Percentiles rank a stretch among this genome's conserved stretches.
Conservation (phyloP, 2,113 vertebrate species). For the zebrafish (Danio rerio) region DNA sequence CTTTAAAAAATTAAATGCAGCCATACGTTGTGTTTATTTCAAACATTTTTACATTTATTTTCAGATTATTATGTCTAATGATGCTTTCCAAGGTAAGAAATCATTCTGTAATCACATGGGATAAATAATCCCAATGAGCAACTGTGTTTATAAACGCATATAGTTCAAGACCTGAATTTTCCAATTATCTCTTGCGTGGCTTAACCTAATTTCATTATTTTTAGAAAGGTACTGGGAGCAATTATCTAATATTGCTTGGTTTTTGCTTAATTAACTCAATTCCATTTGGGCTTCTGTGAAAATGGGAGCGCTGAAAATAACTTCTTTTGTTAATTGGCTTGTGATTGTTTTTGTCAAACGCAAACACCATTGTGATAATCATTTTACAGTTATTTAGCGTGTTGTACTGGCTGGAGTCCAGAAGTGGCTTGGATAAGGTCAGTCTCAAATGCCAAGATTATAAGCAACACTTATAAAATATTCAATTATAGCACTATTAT, state of each 20-base stretch:
- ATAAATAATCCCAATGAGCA: background rate
- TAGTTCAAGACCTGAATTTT: constrained; percentile 13
- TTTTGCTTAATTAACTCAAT: constrained; percentile 32
- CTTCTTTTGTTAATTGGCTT: constrained; percentile 26
- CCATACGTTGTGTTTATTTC: no score
- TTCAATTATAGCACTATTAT: background rate
- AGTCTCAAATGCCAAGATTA: constrained; percentile 33
- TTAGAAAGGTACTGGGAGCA: constrained; percentile 8
- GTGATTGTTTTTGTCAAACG: constrained; percentile 2
- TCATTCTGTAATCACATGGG: background rate
- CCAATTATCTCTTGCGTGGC: constrained; percentile 7
- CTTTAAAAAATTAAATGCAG: no score
- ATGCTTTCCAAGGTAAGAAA: no score
- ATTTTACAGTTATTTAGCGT: constrained; percentile 1
- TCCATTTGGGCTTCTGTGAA: constrained; percentile 34
- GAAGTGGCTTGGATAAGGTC: constrained; percentile 26
- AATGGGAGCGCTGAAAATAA: constrained; percentile 23
- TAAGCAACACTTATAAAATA: constrained; percentile 23
- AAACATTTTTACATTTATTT: no score
- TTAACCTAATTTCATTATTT: constrained; percentile 24
- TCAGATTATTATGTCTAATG: no score
- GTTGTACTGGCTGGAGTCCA: background rate
- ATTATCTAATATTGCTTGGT: constrained; percentile 10
- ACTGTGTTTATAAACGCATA: background rate
- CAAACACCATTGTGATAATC: constrained; percentile 17